These are phyloP conservation scores for Helicorthomorpha holstii DNA, from an alignment of 1,140 invertebrate genomes.

Conservation along the genomic window DNA sequence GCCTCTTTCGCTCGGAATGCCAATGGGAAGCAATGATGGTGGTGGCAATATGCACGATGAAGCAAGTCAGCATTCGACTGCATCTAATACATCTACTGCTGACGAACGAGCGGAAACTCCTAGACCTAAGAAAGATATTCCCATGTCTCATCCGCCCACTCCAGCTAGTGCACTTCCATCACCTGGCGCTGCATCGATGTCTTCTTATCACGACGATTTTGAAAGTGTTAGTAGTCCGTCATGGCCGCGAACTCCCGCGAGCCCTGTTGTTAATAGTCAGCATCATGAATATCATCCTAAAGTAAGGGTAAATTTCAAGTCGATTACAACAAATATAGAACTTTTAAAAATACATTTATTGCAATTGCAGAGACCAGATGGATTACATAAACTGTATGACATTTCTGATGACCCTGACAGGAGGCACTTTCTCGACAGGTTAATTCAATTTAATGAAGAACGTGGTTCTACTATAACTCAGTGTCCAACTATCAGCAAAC, in stretches of 20 bases:
- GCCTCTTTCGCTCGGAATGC: neutral
- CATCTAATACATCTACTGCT: conserved; percentile 62
- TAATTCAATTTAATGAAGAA: conserved; percentile 86
- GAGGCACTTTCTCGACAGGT: conserved; percentile 73
- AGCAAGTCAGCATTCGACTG: conserved; percentile 74
- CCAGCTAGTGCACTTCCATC: conserved; percentile 51
- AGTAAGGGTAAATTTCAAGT: too few species aligned
- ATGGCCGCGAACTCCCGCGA: conserved; percentile 62
- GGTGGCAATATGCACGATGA: conserved; percentile 64
- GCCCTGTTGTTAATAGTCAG: conserved; percentile 83
- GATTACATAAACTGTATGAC: conserved; percentile 82
- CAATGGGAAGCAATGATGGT: neutral
- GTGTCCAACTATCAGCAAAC: conserved; percentile 93
- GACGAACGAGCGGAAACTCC: conserved; percentile 57
- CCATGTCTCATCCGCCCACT: conserved; percentile 42
- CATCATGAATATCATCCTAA: conserved; percentile 66
- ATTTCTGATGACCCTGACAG: conserved; percentile 90
- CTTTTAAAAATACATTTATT: too few species aligned
- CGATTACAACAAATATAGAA: too few species aligned
- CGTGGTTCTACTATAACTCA: conserved; percentile 76
- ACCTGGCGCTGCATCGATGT: conserved; percentile 60
- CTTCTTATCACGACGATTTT: conserved; percentile 73
- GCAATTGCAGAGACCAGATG: conserved; percentile 34
- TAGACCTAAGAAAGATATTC: conserved; percentile 44
- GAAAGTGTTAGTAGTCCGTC: conserved; percentile 61